A percentile compares a stretch with the other conserved stretches of the same genome.
These are phyloP conservation scores for Simalia tracyae DNA, from an alignment of 2,797 vertebrate species.

Conservation along the genomic window DNA sequence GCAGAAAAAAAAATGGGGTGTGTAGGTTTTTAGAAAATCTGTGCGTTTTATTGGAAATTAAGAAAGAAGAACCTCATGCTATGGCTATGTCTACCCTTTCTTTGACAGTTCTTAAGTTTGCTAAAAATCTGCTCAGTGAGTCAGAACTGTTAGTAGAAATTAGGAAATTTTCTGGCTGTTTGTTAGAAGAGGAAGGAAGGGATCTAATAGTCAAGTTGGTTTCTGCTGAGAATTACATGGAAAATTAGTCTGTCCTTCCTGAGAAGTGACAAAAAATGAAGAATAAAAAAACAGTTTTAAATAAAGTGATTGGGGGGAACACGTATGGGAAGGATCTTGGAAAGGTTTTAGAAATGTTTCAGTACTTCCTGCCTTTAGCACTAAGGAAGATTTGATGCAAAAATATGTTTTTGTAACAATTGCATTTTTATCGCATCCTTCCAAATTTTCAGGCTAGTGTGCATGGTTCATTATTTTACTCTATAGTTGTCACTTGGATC, in stretches of 20 bases:
- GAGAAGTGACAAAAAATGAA: background rate
- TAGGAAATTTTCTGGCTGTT: background rate
- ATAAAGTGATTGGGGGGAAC: background rate
- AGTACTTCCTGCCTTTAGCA: background rate
- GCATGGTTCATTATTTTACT: background rate
- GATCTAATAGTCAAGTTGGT: background rate
- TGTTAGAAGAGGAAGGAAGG: background rate
- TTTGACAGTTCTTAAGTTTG: background rate
- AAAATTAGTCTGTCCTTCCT: background rate
- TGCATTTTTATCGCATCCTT: background rate
- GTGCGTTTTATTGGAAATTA: background rate
- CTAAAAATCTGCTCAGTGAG: background rate
- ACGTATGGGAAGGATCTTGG: background rate
- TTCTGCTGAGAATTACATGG: background rate
- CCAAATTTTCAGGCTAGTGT: background rate
- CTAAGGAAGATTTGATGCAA: background rate
- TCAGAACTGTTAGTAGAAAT: background rate
- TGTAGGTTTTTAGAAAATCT: background rate
- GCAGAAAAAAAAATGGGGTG: background rate
- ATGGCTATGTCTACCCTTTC: background rate
- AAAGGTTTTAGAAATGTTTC: background rate
- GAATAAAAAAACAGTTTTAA: background rate
- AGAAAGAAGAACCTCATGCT: background rate
- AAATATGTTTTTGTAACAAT: background rate
- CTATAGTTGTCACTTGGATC: background rate